Percentiles rank a stretch among this genome's conserved stretches.
These are phyloP conservation scores for Ceratoteleas bidentatus DNA, from an alignment of 1,140 invertebrate genomes.

Conservation along the genomic window DNA sequence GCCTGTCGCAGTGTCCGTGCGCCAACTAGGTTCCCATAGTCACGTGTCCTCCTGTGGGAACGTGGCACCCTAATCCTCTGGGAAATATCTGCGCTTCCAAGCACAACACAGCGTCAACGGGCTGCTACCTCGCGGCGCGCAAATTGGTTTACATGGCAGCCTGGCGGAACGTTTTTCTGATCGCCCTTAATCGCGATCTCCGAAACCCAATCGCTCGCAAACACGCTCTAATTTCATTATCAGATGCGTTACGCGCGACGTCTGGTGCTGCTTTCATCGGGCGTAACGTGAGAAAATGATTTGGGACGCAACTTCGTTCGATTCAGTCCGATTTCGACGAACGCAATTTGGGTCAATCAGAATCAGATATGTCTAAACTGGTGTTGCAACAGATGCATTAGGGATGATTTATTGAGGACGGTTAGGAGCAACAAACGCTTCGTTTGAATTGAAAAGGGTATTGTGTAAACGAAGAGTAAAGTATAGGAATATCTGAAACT, in stretches of 20 bases:
- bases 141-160: slow-evolving; percentile 79
- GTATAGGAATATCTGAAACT: too few relatives aligned
- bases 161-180: slow-evolving; percentile 53
- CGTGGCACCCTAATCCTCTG: slow-evolving; percentile 74
- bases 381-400: too few relatives aligned
- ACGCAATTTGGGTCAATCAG: too few relatives aligned
- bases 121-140: slow-evolving; percentile 72
- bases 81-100: slow-evolving; percentile 76
- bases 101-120: slow-evolving; percentile 70
- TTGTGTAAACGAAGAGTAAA: too few relatives aligned
- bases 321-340: too few relatives aligned
- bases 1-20: slow-evolving; percentile 20
- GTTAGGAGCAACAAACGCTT: too few relatives aligned
- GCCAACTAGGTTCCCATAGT: slow-evolving; percentile 71
- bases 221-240: slow-evolving; percentile 59
- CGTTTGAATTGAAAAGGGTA: too few relatives aligned
- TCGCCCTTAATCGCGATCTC: slow-evolving; percentile 38
- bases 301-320: too few relatives aligned
- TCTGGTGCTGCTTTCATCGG: slow-evolving; percentile 21
- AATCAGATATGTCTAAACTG: too few relatives aligned
- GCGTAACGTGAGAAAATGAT: slow-evolving; percentile 32
- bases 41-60: slow-evolving; percentile 74
- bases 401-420: too few relatives aligned
- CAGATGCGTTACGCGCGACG: slow-evolving; percentile 28
- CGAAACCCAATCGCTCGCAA: slow-evolving; percentile 56